Conservation (phyloP, 2,888 invertebrate genomes). For the Tetragonula carbonaria region DNA sequence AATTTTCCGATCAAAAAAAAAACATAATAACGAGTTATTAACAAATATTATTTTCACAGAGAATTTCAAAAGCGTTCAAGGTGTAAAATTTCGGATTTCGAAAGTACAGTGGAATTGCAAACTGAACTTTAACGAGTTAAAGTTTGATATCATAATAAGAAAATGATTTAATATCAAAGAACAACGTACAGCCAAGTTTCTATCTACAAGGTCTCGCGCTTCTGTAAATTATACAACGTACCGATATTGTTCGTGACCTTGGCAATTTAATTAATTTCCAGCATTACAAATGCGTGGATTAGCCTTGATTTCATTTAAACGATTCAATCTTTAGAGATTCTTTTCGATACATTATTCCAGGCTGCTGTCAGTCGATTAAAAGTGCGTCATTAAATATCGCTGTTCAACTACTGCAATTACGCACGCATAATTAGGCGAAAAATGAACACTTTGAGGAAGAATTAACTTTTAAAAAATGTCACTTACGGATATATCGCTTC, state of each 20-base stretch:
- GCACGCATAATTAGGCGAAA: too few species aligned
- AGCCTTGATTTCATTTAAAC: not conserved
- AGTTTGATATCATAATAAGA: not conserved
- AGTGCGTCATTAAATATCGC: not conserved
- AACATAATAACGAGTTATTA: too few species aligned
- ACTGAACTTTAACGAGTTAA: not conserved
- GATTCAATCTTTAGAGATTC: not conserved
- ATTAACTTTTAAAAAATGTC: too few species aligned
- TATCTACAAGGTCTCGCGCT: not conserved
- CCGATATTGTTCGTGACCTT: not conserved
- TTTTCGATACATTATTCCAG: not conserved
- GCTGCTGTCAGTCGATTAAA: not conserved
- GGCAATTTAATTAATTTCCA: not conserved
- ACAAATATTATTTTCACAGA: too few species aligned
- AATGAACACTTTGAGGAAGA: too few species aligned
- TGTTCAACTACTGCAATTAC: too few species aligned
- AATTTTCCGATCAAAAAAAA: too few species aligned
- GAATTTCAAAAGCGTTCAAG: not conserved
- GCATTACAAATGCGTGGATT: not conserved
- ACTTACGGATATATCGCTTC: too few species aligned
- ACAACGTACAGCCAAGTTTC: not conserved
- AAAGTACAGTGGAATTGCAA: not conserved
- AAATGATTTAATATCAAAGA: conserved; percentile 7
- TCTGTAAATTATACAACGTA: conserved; percentile 1
- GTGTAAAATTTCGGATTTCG: not conserved